Base-by-base conservation (phyloP, 2,888 invertebrate species). In the Acronicta aceris region DNA sequence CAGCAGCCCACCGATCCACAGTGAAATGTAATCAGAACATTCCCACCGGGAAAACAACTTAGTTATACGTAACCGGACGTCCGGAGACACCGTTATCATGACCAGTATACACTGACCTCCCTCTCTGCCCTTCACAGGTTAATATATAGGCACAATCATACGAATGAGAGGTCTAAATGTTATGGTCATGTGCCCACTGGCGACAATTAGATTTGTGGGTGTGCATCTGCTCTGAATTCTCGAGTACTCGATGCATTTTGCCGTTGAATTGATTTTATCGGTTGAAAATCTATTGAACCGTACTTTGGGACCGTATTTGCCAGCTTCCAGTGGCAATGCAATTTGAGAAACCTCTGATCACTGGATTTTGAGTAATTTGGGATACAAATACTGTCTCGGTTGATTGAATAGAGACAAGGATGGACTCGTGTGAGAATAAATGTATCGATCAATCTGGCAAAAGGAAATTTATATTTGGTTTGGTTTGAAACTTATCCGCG, bases 1-100 rank as follows among this genome's bases (percentile, higher is more conserved):
- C 8, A 46, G 42, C 40, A 16, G n/a, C 68, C 48, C 63, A 59
- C 59, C 58, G 68, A 71, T 66, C 59, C 62, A 40, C 49, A 56
- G 42, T 47, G 45, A 66, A 77, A 79, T 77, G 66, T 68, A 78
- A 82, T 82, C 80, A 72, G 71, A 71, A 55, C 68, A 47, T 60
- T 69, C 69, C 77, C 77, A 55, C 65, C 71, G 77, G 79, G 78
- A 70, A 81, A 82, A 82, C 82, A 82, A 84, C 79, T 82, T 73
- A 71, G 82, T 82, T 79, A 83, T 78, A 68, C 66, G 67, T 75
- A 76, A 70, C 57, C 74, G 79, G 78, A 80, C 66, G 65, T 79
- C 79, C 74, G 65, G 54, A 70, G 64, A 67, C 70, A 71, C 64
- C 45, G 64, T 60, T 65, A 70, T 70, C 65, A 13, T 15, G 52